Percentiles rank a stretch among this genome's conserved stretches.
phyloP scores from a whole-genome alignment of 1,140 invertebrate genomes.

The Lepidurus apus region DNA sequence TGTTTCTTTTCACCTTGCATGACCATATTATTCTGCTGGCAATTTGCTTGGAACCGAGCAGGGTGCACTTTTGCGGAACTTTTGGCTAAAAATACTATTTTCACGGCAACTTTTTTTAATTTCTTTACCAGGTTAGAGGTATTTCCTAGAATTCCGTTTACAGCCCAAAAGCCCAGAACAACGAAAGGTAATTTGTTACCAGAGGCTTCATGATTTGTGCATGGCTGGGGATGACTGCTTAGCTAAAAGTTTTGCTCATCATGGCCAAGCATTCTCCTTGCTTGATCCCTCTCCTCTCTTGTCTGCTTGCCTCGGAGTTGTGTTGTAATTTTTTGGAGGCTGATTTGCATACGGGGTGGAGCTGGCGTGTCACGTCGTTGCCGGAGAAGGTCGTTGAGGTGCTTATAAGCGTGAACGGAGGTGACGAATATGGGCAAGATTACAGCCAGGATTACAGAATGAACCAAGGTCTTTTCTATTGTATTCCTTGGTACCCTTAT shows the following conservation, averaged over 20 bases:
- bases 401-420: constrained; percentile 9
- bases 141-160: background rate
- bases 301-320: background rate
- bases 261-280: background rate
- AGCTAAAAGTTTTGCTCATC: background rate
- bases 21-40: background rate
- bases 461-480: constrained; percentile 1
- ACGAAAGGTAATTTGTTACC: background rate
- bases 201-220: background rate
- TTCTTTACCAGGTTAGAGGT: background rate
- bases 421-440: constrained; percentile 21
- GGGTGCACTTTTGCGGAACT: background rate
- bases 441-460: constrained; percentile 14
- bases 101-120: background rate
- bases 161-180: background rate
- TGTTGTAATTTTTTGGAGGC: background rate
- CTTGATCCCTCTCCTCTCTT: background rate
- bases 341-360: constrained; percentile 21
- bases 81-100: background rate
- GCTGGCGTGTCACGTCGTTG: constrained; percentile 16
- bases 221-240: background rate
- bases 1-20: background rate
- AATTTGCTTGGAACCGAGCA: background rate
- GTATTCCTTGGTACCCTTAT: background rate
- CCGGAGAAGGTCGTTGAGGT: constrained; percentile 12